Evolutionary conservation across 2,113 vertebrate species (phyloP), one percentile per base, ranked within the genome.

Genomic region (Nymphicus hollandicus): DNA sequence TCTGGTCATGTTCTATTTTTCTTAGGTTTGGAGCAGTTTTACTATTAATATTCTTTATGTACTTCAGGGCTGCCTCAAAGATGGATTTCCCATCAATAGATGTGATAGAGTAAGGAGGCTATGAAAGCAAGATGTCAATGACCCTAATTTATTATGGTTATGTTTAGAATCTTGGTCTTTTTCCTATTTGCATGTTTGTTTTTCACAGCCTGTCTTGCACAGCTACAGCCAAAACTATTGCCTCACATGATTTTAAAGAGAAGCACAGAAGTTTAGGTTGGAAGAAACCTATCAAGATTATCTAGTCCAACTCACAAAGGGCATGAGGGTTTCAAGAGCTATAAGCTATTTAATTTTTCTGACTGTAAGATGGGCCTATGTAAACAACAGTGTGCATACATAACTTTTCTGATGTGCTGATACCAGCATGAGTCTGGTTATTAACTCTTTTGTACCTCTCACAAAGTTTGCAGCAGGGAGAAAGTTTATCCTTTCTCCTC

Each of bases 261-360:
- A 73, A 84, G 10, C n/a, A 39, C 50, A 33, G 64, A 39, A 31
- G 18, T 92, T 93, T 47, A 28, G 80, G 53, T 78, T 95, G 86
- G 89, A 88, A 91, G 53, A 80, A 95, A 31, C 58, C 20, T 25
- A 53, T 72, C 4, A 1, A 31, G 41, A 61, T 95, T 5, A 46
- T 46, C 70, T 76, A 18, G 29, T 46, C 71, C 65, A 88, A 60
- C 58, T 87, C 33, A 1, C 92, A 86, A 50, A 82, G 64, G 23
- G 17, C 29, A 13, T 29, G 50, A 12, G 47, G 65, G 43, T 74
- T 87, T 91, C 53, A 6, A 82, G 52, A 68, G 8, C 46, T 55
- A 6, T 37, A 68, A 23, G 29, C 25, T 63, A 10, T 78, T 78
- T 7, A 9, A 68, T 87, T 80, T 94, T 65, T 70, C 63, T 89